Evolutionary conservation across 2,113 vertebrate species (phyloP).

Genomic region (Caranx melampygus): DNA sequence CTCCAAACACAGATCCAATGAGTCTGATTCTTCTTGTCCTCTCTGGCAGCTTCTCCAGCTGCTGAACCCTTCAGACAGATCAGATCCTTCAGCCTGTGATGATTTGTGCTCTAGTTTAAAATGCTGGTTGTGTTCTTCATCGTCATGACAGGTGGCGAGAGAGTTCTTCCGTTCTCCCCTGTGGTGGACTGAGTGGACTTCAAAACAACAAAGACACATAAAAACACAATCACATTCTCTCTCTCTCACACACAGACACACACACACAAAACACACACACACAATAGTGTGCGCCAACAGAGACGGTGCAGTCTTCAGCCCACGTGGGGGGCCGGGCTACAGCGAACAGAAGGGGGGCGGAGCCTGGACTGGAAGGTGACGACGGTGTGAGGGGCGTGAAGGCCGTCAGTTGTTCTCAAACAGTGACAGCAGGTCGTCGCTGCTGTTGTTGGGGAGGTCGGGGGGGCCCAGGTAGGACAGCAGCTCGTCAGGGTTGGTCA

Average conservation of each 20-base stretch:
- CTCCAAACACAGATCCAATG: no score
- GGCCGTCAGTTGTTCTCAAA: conserved; percentile 95
- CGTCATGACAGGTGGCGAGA: not conserved
- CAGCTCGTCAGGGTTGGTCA: conserved; percentile 95
- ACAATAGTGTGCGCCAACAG: conserved; percentile 8
- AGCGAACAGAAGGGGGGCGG: conserved; percentile 4
- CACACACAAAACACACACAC: not conserved
- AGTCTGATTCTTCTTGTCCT: no score
- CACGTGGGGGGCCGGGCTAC: conserved; percentile 4
- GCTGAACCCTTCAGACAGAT: conserved; percentile 20
- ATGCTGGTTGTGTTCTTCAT: conserved; percentile 56
- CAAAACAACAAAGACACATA: conserved; percentile 36
- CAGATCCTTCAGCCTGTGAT: conserved; percentile 45
- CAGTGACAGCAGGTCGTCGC: conserved; percentile 94
- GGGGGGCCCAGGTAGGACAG: conserved; percentile 95
- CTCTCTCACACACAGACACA: not conserved
- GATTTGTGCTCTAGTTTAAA: conserved; percentile 65
- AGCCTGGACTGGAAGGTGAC: conserved; percentile 22
- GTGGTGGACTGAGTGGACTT: conserved; percentile 20
- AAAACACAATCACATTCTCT: not conserved
- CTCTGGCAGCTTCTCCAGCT: not conserved
- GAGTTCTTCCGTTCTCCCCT: conserved; percentile 9
- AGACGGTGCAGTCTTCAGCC: not conserved
- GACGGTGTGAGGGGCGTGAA: not conserved
- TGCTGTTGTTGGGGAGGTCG: conserved; percentile 93